A percentile compares a stretch with the other conserved stretches of the same genome.
phyloP scores from a whole-genome alignment of 2,113 vertebrate genomes.

The Anoura caudifer region DNA sequence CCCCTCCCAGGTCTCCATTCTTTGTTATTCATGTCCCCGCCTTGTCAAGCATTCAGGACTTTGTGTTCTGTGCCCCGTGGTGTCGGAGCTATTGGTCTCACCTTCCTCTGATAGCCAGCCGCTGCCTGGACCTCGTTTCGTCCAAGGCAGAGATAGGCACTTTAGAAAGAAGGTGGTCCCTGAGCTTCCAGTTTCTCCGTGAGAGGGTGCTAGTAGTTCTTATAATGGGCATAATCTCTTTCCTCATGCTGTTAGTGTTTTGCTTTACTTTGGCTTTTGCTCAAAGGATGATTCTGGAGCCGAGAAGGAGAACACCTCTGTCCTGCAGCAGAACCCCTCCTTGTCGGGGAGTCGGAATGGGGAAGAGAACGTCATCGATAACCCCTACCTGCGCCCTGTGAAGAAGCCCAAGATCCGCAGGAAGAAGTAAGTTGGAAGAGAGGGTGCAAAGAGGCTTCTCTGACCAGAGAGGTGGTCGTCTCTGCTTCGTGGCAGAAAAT shows the following conservation, averaged over 20 bases:
- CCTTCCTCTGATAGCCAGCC: not conserved
- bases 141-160: not conserved
- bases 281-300: constrained; percentile 90
- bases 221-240: not conserved
- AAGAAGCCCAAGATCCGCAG: constrained; percentile 98
- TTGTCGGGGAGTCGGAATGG: constrained; percentile 85
- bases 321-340: constrained; percentile 88
- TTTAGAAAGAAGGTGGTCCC: not conserved
- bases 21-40: not conserved
- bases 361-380: constrained; percentile 95
- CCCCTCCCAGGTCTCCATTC: not conserved
- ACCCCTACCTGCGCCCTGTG: constrained; percentile 96
- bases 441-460: not conserved
- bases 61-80: not conserved
- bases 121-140: not conserved
- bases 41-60: not conserved
- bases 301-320: constrained; percentile 92
- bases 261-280: constrained; percentile 1
- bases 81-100: not conserved
- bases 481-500: not conserved
- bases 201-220: not conserved
- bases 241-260: not conserved
- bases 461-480: not conserved
- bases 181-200: not conserved
- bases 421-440: constrained; percentile 90